Evolutionary conservation across 2,113 vertebrate genomes (phyloP), one percentile per base, ranked within the genome.

Genomic region (Myxocyprinus asiaticus): DNA sequence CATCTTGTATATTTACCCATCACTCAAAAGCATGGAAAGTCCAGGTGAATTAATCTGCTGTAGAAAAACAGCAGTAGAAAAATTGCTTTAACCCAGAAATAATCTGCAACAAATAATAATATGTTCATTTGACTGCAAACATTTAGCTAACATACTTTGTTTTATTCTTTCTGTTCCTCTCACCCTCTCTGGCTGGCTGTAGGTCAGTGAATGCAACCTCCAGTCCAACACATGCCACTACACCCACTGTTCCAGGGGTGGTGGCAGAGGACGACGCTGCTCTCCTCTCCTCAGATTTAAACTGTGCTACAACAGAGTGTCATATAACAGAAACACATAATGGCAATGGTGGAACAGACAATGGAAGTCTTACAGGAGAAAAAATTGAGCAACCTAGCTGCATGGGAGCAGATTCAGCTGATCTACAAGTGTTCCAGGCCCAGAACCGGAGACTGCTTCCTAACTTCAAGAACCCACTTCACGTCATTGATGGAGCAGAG

Each of bases 381-480:
- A 56, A 33, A 5, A 70, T 14, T 2, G 50, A 76, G 45, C 44
- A 11, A 42, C 10, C 53, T 2, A 62, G 71, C 0, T 71, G 12
- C 8, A 3, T 42, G 4, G 67, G 58, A 61, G 5, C 81, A 3
- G 84, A 87, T n/a, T 10, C 74, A 1, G 79, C 68, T 1, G 88
- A 91, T 7, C 67, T 86, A 0, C 82, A 76, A 2, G 88, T 88
- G 4, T 87, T 89, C 53, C 61, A 51, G 51, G 51, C 85, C 5
- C 94, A 96, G 85, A 96, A 97, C 83, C 89, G 92, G 2, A 91
- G 95, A 4, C 85, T 96, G 43, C 90, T 97, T 56, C 94, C 92
- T 0, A 87, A 92, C 42, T 71, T 83, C 63, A 93, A 91, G 81
- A 96, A 96, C 55, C 92, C 95, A 0, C 84, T 96, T 4, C 95